Evolutionary conservation across 2,888 invertebrate genomes (phyloP).

Genomic region (Orchestes rusci): DNA sequence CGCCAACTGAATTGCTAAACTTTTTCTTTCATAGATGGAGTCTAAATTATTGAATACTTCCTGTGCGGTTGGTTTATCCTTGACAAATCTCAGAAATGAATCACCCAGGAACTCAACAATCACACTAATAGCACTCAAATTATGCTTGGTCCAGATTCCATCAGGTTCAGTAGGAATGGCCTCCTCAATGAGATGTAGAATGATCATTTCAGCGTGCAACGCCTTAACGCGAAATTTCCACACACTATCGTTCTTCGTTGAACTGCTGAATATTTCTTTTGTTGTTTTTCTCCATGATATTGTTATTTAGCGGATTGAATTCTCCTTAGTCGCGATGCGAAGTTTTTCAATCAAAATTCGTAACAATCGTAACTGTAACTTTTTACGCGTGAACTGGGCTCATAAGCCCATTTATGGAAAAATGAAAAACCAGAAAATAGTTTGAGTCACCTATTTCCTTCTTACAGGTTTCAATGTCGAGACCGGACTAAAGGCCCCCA

Average conservation of each 20-base stretch:
- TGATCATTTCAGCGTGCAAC: slow-evolving; percentile 12
- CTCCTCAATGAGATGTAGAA: slow-evolving; percentile 9
- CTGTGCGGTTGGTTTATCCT: slow-evolving; percentile 7
- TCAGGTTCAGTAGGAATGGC: slow-evolving; percentile 5
- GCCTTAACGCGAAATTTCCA: slow-evolving; percentile 15
- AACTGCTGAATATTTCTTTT: slow-evolving; percentile 11
- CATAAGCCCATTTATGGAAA: no score
- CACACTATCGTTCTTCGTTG: slow-evolving; percentile 6
- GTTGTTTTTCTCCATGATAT: no score
- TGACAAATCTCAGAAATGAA: slow-evolving; percentile 16
- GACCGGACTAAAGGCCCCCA: no score
- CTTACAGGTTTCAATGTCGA: no score
- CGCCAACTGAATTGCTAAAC: slow-evolving; percentile 25
- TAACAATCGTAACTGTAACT: no score
- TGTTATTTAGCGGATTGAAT: no score
- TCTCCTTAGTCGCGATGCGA: no score
- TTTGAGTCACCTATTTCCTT: no score
- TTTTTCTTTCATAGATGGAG: no score
- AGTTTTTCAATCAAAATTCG: no score
- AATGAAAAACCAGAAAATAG: no score
- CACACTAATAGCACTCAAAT: slow-evolving; percentile 9
- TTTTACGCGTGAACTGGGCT: no score
- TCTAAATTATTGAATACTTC: slow-evolving; percentile 11
- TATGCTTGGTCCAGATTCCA: slow-evolving; percentile 11
- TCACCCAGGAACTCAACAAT: slow-evolving; percentile 20